These are phyloP conservation scores for Seriola rivoliana DNA, from an alignment of 2,113 vertebrate genomes.

Conservation along the genomic window DNA sequence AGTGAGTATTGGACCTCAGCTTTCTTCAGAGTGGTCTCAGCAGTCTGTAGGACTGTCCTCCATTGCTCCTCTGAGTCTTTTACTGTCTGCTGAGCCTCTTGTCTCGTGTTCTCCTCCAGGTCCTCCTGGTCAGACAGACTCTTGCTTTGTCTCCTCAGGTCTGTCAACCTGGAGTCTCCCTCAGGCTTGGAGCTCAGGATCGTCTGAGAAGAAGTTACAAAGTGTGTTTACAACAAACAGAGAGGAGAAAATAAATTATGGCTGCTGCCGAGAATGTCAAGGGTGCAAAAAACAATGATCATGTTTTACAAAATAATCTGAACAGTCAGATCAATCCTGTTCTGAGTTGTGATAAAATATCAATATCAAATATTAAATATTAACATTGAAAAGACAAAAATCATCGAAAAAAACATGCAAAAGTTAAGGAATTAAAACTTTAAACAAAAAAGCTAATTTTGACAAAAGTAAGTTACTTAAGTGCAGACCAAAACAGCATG, in stretches of 20 bases:
- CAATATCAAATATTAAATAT: no score
- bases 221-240: background rate
- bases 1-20: slow-evolving; percentile 74
- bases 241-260: background rate
- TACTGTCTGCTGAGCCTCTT: slow-evolving; percentile 40
- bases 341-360: background rate
- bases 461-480: no score
- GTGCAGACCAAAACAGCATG: no score
- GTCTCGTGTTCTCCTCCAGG: slow-evolving; percentile 52
- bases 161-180: slow-evolving; percentile 72
- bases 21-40: slow-evolving; percentile 61
- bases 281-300: no score
- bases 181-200: slow-evolving; percentile 77
- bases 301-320: background rate
- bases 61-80: slow-evolving; percentile 69
- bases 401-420: no score
- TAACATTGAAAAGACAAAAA: no score
- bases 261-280: background rate
- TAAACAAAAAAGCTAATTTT: no score
- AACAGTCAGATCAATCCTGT: background rate
- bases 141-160: slow-evolving; percentile 68
- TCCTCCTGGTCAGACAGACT: slow-evolving; percentile 63
- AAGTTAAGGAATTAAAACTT: no score
- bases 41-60: slow-evolving; percentile 56
- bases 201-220: slow-evolving; percentile 51